Evolutionary conservation across 1,140 invertebrate species (phyloP).

Genomic region (Trichonephila clavipes): DNA sequence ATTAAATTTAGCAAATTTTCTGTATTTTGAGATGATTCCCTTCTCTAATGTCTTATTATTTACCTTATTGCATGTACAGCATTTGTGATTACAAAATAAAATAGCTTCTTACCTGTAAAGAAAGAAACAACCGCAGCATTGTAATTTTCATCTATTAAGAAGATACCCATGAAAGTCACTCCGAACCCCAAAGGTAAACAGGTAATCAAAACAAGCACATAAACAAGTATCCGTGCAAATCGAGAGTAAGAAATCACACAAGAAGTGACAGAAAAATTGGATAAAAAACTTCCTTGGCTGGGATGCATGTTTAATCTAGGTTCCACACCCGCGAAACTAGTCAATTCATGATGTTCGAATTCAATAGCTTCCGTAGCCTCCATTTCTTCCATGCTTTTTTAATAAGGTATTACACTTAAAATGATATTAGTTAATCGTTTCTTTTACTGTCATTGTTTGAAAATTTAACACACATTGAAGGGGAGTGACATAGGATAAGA

Average conservation of each 20-base stretch:
- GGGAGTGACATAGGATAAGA: neutral
- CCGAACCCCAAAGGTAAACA: neutral
- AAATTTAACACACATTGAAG: neutral
- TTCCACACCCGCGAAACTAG: conserved; percentile 46
- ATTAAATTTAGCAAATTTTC: too few species aligned
- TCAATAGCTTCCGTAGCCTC: conserved; percentile 9
- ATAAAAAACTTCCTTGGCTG: conserved; percentile 38
- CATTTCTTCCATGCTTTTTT: conserved; percentile 27
- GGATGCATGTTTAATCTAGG: neutral
- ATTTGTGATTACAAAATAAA: neutral
- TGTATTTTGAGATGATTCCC: too few species aligned
- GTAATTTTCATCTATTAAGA: conserved; percentile 56
- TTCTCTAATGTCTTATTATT: too few species aligned
- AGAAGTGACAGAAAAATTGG: conserved; percentile 29
- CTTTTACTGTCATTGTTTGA: neutral
- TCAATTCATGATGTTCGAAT: conserved; percentile 66
- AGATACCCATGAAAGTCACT: conserved; percentile 30
- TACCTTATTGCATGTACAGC: too few species aligned
- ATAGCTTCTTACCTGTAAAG: conserved; percentile 28
- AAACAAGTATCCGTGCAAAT: conserved; percentile 13
- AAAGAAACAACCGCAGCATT: conserved; percentile 19
- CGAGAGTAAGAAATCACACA: conserved; percentile 47
- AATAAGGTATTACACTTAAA: neutral
- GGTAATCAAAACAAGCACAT: conserved; percentile 23
- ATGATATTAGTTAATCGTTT: neutral